These are phyloP conservation scores for Anthopleura xanthogrammica DNA, from an alignment of 92 coral and sea anemone genomes.

Conservation along the genomic window DNA sequence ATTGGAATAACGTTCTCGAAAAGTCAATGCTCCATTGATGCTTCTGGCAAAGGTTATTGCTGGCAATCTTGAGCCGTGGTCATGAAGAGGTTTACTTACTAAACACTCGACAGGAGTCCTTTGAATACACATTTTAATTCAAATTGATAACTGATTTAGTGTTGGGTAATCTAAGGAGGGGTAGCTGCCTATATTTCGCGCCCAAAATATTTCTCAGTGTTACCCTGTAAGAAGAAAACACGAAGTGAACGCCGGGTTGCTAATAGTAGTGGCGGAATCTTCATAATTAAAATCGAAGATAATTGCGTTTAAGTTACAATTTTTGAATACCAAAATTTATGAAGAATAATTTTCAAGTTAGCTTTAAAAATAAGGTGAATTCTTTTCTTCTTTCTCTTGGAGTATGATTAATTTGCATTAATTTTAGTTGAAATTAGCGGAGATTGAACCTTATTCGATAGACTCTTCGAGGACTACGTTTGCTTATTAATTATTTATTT, in stretches of 20 bases:
- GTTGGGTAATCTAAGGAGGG: too few species aligned
- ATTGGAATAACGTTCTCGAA: too few species aligned
- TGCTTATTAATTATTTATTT: background rate
- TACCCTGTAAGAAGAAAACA: background rate
- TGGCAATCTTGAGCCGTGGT: too few species aligned
- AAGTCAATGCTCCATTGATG: too few species aligned
- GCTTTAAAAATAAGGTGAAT: background rate
- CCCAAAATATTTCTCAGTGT: too few species aligned
- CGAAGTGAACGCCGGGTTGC: too few species aligned
- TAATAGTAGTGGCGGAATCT: background rate
- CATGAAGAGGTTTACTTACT: too few species aligned
- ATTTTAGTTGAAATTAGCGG: background rate
- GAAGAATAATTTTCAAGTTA: background rate
- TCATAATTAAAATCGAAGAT: background rate
- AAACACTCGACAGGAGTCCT: too few species aligned
- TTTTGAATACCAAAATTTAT: slow-evolving; percentile 4
- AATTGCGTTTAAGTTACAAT: background rate
- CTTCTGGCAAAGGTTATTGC: too few species aligned
- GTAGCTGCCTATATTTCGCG: too few species aligned
- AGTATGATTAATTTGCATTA: background rate
- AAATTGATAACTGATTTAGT: too few species aligned
- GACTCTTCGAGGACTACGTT: background rate
- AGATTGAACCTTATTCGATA: background rate
- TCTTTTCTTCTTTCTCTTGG: background rate
- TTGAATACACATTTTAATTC: too few species aligned